Percentiles rank a stretch among this genome's conserved stretches.
These are phyloP conservation scores for Clarias platycephalus DNA, from an alignment of 2,797 vertebrate genomes.

Conservation along the genomic window DNA sequence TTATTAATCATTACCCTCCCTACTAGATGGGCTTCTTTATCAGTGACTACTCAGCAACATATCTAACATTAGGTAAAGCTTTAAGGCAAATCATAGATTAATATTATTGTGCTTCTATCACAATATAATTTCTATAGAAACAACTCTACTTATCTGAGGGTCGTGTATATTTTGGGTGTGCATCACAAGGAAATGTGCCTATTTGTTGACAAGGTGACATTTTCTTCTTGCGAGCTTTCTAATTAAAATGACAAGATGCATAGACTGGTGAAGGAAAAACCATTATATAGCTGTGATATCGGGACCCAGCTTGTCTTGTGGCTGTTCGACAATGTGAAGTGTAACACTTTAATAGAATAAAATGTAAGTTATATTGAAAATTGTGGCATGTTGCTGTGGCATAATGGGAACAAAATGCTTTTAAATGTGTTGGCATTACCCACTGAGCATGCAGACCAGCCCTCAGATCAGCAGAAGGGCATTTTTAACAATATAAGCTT, in stretches of 20 bases:
- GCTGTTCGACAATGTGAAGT: not conserved
- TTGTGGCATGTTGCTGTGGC: not conserved
- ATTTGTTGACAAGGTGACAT: too few species aligned
- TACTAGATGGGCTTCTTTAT: too few species aligned
- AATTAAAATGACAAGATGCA: not conserved
- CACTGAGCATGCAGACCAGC: too few species aligned
- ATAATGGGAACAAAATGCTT: not conserved
- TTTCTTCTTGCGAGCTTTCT: not conserved
- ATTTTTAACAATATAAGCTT: too few species aligned
- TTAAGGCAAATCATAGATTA: not conserved
- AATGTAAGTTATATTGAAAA: not conserved
- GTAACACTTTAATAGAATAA: not conserved
- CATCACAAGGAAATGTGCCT: too few species aligned
- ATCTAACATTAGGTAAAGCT: too few species aligned
- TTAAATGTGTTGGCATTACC: not conserved
- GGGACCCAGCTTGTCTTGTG: not conserved
- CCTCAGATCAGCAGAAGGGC: too few species aligned
- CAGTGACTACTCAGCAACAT: too few species aligned
- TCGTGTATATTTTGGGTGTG: too few species aligned
- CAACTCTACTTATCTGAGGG: not conserved
- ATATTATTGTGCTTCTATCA: not conserved
- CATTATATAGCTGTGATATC: not conserved
- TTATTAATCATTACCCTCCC: too few species aligned
- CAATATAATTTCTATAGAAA: not conserved
- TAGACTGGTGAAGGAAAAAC: not conserved